Conservation (phyloP, 2,797 vertebrate species). For the Rhinichthys osculus region DNA sequence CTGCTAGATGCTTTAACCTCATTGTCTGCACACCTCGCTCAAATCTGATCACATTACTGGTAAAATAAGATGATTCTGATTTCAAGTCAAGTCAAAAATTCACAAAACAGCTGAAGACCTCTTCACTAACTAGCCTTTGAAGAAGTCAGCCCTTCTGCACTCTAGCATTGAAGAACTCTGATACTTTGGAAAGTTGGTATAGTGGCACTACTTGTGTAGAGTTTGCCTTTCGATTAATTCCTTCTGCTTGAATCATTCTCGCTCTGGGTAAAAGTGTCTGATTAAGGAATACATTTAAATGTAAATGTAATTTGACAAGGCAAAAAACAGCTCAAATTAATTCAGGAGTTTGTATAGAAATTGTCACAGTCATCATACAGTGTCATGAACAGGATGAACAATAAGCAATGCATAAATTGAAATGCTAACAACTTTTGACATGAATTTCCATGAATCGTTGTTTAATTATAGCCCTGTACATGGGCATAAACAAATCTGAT, state of each 20-base stretch:
- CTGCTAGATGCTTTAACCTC: background rate
- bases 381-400: slow-evolving; percentile 6
- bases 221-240: background rate
- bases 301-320: slow-evolving; percentile 29
- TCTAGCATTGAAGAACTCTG: background rate
- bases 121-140: background rate
- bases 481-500: background rate
- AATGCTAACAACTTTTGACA: background rate
- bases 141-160: background rate
- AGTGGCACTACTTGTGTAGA: background rate
- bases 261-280: background rate
- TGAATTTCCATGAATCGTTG: background rate
- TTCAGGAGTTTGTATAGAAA: background rate
- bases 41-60: background rate
- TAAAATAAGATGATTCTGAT: background rate
- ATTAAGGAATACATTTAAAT: background rate
- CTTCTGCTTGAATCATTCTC: background rate
- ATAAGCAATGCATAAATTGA: background rate
- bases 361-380: background rate
- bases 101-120: background rate
- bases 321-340: background rate
- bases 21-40: background rate
- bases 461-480: background rate
- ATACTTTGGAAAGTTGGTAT: background rate
- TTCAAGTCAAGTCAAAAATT: background rate